Conservation (phyloP, 1,140 invertebrate species). For the Drosophila tropicalis region DNA sequence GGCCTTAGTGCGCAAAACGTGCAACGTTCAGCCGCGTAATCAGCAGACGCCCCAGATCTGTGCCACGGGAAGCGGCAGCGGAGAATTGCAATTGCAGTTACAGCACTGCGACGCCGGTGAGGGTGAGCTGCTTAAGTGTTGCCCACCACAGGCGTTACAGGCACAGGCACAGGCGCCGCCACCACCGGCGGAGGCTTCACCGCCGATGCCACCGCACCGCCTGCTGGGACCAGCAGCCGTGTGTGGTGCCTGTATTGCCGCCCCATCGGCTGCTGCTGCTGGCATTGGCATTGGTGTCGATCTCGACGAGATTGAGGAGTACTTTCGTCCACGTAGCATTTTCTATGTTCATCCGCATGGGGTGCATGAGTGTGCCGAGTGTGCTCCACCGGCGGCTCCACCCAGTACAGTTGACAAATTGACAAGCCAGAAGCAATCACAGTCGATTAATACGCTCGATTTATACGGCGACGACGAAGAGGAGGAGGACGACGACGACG, state of each 20-base stretch:
- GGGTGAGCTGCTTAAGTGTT: slow-evolving; percentile 81
- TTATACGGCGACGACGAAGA: slow-evolving; percentile 39
- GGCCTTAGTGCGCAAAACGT: slow-evolving; percentile 78
- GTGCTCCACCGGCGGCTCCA: slow-evolving; percentile 65
- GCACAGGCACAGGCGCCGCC: not conserved
- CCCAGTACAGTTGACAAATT: slow-evolving; percentile 1
- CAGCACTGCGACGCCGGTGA: slow-evolving; percentile 74
- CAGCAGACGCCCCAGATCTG: not conserved
- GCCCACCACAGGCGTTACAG: slow-evolving; percentile 58
- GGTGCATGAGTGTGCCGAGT: slow-evolving; percentile 84
- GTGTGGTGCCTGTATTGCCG: slow-evolving; percentile 86
- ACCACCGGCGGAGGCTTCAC: slow-evolving; percentile 19
- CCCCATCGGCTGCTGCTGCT: slow-evolving; percentile 55
- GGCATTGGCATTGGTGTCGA: slow-evolving; percentile 29
- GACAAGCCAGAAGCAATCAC: slow-evolving; percentile 10
- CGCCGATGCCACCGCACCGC: slow-evolving; percentile 86
- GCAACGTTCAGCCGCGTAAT: slow-evolving; percentile 81
- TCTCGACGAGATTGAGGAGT: slow-evolving; percentile 85
- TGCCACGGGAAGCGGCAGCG: slow-evolving; percentile 44
- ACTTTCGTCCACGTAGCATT: slow-evolving; percentile 85
- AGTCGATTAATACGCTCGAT: slow-evolving; percentile 40
- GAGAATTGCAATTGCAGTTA: slow-evolving; percentile 54
- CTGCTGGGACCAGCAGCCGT: slow-evolving; percentile 86
- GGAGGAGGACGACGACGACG: slow-evolving; percentile 14
- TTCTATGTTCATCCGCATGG: slow-evolving; percentile 85